Evolutionary conservation across 2,113 vertebrate species (phyloP).

Genomic region (Thamnaconus septentrionalis): DNA sequence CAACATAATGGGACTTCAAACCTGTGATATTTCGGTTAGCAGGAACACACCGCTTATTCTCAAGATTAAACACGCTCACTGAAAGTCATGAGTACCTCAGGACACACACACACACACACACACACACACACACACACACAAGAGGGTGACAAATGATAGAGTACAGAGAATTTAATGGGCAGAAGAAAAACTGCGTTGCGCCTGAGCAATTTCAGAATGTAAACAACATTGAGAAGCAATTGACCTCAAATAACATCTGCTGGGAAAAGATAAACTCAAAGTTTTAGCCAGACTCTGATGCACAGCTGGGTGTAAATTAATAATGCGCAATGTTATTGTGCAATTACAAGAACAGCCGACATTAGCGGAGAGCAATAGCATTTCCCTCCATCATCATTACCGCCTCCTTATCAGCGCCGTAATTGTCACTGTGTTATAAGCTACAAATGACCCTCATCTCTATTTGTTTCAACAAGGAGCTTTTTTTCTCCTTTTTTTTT

Average conservation of each 20-base stretch:
- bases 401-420: conserved; percentile 11
- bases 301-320: background rate
- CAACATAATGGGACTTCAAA: too few species aligned
- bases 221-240: too few species aligned
- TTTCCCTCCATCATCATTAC: conserved; percentile 37
- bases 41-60: too few species aligned
- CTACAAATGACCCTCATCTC: conserved; percentile 37
- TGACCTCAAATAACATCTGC: too few species aligned
- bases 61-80: too few species aligned
- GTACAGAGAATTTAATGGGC: too few species aligned
- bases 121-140: background rate
- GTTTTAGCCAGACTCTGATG: too few species aligned
- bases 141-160: background rate
- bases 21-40: too few species aligned
- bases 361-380: conserved; percentile 17
- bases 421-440: conserved; percentile 31
- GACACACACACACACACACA: background rate
- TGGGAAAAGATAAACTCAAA: too few species aligned
- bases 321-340: conserved; percentile 3
- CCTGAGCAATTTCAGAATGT: too few species aligned
- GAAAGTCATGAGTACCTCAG: too few species aligned
- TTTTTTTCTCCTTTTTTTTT: background rate
- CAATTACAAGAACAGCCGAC: conserved; percentile 37
- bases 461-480: conserved; percentile 1
- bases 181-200: too few species aligned